Conservation (phyloP, 1,140 invertebrate species). For the Drosophila guanche region DNA sequence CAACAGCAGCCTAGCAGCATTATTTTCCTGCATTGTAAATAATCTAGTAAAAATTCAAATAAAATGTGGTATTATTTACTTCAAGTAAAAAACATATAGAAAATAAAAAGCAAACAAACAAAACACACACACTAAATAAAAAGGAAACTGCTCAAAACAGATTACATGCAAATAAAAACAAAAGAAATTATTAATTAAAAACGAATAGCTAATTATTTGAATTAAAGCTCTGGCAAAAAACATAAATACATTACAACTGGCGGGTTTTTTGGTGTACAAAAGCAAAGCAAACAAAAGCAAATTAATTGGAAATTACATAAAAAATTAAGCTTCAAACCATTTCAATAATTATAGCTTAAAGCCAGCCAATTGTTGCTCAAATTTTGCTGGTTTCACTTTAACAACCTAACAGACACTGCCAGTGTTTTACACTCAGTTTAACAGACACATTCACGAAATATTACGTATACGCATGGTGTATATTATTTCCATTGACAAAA, state of each 20-base stretch:
- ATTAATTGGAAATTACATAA: conserved; percentile 13
- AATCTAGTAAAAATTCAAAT: conserved; percentile 43
- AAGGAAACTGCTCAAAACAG: conserved; percentile 53
- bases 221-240: conserved; percentile 10
- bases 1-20: neutral
- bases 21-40: conserved; percentile 45
- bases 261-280: conserved; percentile 32
- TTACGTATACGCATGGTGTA: neutral
- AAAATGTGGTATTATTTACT: conserved; percentile 73
- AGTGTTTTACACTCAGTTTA: conserved; percentile 9
- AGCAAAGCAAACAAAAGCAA: neutral
- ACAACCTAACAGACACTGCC: conserved; percentile 42
- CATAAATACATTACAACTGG: conserved; percentile 2
- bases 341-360: neutral
- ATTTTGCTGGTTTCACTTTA: neutral
- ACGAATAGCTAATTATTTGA: conserved; percentile 42
- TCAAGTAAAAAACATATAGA: conserved; percentile 52
- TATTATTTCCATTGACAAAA: neutral
- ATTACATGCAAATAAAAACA: conserved; percentile 30
- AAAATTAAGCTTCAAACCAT: conserved; percentile 1
- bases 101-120: conserved; percentile 2
- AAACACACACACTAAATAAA: conserved; percentile 16
- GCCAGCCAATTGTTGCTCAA: neutral
- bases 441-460: neutral
- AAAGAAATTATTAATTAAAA: conserved; percentile 40